Evolutionary conservation across 2,888 invertebrate genomes (phyloP).

Genomic region (Podotricha telesiphe): DNA sequence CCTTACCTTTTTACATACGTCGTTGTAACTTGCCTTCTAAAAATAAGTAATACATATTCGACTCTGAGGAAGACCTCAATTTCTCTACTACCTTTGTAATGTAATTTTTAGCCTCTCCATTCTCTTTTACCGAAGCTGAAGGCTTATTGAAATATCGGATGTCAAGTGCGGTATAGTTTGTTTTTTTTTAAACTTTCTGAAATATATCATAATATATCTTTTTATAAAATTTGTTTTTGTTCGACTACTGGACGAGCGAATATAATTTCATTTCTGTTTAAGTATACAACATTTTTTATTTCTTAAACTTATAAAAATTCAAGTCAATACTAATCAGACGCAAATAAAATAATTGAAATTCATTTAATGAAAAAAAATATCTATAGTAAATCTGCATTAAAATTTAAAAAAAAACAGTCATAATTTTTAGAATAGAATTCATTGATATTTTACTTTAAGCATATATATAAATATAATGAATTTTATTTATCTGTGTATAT

Average conservation of each 20-base stretch:
- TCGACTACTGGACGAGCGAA: not conserved
- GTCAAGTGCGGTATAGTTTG: conserved; percentile 76
- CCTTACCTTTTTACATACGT: conserved; percentile 43
- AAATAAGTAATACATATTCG: conserved; percentile 53
- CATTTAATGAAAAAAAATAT: too few relatives aligned
- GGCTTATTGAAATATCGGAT: conserved; percentile 81
- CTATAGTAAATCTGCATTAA: too few relatives aligned
- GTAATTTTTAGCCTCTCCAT: conserved; percentile 78
- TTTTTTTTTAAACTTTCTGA: conserved; percentile 70
- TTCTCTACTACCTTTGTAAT: conserved; percentile 74
- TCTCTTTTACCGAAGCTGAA: conserved; percentile 74
- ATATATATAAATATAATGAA: too few relatives aligned
- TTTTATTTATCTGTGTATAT: conserved; percentile 19
- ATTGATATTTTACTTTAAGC: too few relatives aligned
- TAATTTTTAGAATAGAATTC: too few relatives aligned
- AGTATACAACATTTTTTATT: not conserved
- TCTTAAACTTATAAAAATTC: too few relatives aligned
- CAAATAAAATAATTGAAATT: too few relatives aligned
- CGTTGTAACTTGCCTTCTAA: conserved; percentile 46
- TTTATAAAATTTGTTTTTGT: not conserved
- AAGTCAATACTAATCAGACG: too few relatives aligned
- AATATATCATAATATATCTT: not conserved
- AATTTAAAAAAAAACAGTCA: too few relatives aligned
- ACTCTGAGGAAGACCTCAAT: conserved; percentile 64
- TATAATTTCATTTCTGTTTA: not conserved